phyloP scores from a whole-genome alignment of 2,113 vertebrate species.

The Phalacrocorax pelagicus region DNA sequence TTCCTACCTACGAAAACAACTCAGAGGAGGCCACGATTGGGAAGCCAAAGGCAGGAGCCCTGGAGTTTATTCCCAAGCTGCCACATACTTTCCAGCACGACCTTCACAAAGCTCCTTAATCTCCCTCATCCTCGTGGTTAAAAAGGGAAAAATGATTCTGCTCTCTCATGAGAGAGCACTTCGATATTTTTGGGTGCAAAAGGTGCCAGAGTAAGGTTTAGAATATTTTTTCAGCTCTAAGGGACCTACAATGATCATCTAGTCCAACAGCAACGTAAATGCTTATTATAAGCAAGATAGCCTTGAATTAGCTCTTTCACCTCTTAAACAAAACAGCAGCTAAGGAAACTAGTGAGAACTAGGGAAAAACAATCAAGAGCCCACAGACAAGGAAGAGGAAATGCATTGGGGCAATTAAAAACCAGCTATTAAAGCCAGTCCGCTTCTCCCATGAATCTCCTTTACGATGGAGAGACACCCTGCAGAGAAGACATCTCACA shows the following conservation, averaged over 20 bases:
- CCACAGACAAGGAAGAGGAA: background rate
- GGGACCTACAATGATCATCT: background rate
- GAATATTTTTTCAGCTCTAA: background rate
- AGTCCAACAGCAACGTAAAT: background rate
- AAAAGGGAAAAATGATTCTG: background rate
- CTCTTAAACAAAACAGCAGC: background rate
- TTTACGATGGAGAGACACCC: background rate
- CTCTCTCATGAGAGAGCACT: background rate
- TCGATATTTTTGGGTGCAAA: background rate
- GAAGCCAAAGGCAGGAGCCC: background rate
- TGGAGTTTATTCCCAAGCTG: background rate
- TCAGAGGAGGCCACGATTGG: accelerated
- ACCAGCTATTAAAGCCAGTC: background rate
- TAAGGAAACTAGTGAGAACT: background rate
- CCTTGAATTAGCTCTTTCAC: background rate
- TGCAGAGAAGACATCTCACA: background rate
- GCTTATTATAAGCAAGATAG: background rate
- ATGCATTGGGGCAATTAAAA: background rate
- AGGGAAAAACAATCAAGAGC: background rate
- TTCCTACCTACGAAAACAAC: background rate
- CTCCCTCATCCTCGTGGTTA: background rate
- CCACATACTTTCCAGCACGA: background rate
- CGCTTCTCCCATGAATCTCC: background rate
- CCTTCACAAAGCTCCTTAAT: background rate
- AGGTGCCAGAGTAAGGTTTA: background rate